A percentile compares a stretch with the other conserved stretches of the same genome.
Evolutionary conservation across 2,797 vertebrate species (phyloP).

Genomic region (Gymnopithys bicolor): DNA sequence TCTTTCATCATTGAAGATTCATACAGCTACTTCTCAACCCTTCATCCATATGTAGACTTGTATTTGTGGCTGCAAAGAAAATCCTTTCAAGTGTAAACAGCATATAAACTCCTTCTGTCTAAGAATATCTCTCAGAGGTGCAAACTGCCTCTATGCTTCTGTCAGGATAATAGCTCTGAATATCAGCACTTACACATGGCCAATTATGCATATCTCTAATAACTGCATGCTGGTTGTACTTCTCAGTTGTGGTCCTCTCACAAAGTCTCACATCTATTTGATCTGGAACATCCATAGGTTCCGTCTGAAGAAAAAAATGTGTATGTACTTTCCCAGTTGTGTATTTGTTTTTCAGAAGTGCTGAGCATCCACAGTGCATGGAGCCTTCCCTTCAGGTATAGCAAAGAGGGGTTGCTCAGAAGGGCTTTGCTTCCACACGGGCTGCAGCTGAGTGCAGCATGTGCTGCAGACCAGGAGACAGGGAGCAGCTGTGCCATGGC

Average conservation of each 20-base stretch:
- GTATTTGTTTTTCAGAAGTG: not conserved
- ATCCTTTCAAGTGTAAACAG: not conserved
- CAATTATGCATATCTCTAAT: not conserved
- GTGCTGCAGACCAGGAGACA: not conserved
- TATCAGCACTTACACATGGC: not conserved
- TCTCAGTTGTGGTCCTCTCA: not conserved
- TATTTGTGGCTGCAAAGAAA: not conserved
- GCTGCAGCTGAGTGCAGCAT: fast-evolving
- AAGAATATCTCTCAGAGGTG: not conserved
- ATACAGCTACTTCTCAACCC: not conserved
- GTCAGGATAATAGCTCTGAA: not conserved
- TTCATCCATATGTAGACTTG: not conserved
- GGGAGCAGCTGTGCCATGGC: not conserved
- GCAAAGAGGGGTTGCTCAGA: not conserved
- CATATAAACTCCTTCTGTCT: not conserved
- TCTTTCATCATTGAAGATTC: not conserved
- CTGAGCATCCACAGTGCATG: not conserved
- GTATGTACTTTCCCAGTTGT: not conserved
- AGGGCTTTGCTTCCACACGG: not conserved
- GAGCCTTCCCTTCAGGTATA: not conserved
- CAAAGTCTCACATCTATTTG: not conserved
- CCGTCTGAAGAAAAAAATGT: not conserved
- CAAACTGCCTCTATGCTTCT: not conserved
- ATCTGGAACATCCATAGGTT: not conserved
- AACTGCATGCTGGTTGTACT: not conserved